Evolutionary conservation across 2,113 vertebrate genomes (phyloP).

Genomic region (Hemibagrus wyckioides): DNA sequence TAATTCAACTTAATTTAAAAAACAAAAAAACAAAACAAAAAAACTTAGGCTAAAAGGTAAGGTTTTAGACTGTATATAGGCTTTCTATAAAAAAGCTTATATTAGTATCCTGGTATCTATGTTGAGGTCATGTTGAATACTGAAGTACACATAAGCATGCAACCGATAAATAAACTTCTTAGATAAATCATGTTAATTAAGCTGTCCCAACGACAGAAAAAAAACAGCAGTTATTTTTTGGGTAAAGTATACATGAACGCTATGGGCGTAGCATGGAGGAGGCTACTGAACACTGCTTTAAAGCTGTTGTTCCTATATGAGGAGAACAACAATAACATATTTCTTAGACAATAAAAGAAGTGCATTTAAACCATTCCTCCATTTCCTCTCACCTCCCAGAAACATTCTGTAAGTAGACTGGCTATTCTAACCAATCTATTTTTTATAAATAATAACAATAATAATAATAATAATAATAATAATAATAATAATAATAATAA

Average conservation of each 20-base stretch:
- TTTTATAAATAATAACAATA: too few species aligned
- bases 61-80: neutral
- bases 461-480: too few species aligned
- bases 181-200: neutral
- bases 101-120: neutral
- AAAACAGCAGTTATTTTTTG: neutral
- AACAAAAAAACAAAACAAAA: neutral
- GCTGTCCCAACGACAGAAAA: neutral
- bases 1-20: neutral
- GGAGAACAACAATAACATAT: neutral
- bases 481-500: too few species aligned
- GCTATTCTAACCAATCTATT: neutral
- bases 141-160: neutral
- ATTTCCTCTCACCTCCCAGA: neutral
- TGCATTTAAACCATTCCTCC: neutral
- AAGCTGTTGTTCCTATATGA: neutral
- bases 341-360: neutral
- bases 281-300: neutral
- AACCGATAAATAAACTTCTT: neutral
- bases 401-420: neutral
- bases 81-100: neutral
- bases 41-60: neutral
- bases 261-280: neutral
- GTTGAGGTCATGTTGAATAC: neutral
- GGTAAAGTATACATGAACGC: neutral